Evolutionary conservation across 2,113 vertebrate genomes (phyloP).

Genomic region (Odocoileus hemionus): DNA sequence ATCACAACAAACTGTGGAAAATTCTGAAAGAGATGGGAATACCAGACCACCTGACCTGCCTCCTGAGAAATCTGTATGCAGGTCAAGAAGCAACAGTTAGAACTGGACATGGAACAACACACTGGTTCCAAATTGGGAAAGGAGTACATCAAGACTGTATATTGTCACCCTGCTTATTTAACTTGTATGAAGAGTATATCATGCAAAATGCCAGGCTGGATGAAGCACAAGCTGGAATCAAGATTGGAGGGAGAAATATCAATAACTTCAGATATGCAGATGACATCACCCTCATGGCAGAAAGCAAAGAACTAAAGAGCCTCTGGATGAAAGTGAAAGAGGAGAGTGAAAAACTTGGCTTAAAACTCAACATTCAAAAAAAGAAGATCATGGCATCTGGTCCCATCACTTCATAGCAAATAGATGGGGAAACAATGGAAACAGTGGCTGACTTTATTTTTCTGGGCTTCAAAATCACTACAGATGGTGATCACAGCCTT

Average conservation of each 20-base stretch:
- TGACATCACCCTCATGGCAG: neutral
- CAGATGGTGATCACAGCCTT: neutral
- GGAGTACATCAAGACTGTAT: neutral
- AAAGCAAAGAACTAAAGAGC: neutral
- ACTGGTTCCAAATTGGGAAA: neutral
- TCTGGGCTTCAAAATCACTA: neutral
- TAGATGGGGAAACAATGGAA: neutral
- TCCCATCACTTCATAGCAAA: neutral
- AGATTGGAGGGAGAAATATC: neutral
- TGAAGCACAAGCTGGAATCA: neutral
- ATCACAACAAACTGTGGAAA: neutral
- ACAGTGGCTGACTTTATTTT: neutral
- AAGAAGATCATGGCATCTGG: neutral
- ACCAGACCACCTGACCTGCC: neutral
- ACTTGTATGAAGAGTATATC: neutral
- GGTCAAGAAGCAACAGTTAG: neutral
- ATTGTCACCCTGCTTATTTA: neutral
- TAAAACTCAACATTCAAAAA: neutral
- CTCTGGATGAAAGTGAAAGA: neutral
- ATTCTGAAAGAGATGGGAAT: neutral
- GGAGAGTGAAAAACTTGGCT: neutral
- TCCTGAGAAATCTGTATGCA: neutral
- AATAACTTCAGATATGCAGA: neutral
- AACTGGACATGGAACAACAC: neutral
- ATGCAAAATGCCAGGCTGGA: neutral